Conservation (phyloP, 2,888 invertebrate genomes). For the Idaea straminata region DNA sequence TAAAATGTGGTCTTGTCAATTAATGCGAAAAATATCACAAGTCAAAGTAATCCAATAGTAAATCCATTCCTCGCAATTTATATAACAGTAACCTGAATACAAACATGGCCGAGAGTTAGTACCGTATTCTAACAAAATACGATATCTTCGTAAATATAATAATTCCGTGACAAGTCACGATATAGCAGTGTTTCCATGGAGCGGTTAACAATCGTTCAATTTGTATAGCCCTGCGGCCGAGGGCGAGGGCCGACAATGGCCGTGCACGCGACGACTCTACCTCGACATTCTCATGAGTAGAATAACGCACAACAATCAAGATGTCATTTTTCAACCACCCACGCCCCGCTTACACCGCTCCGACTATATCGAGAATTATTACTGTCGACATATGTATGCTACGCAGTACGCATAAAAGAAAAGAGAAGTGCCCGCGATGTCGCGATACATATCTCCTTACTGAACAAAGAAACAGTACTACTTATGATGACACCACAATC, state of each 20-base stretch:
- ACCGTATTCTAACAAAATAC: conserved; percentile 50
- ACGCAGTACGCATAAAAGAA: conserved; percentile 59
- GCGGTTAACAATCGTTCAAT: conserved; percentile 78
- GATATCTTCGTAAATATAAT: conserved; percentile 61
- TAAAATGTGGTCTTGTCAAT: too few species aligned
- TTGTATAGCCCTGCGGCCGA: conserved; percentile 65
- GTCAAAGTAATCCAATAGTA: background rate
- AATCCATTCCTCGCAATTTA: conserved; percentile 10
- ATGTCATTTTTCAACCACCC: conserved; percentile 81
- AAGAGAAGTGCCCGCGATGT: conserved; percentile 60
- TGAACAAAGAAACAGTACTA: conserved; percentile 64
- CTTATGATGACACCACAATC: conserved; percentile 29
- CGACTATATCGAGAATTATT: conserved; percentile 70
- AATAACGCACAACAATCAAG: conserved; percentile 80
- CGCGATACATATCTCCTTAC: conserved; percentile 70
- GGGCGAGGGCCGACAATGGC: conserved; percentile 61
- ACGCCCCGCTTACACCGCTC: conserved; percentile 62
- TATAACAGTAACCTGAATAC: conserved; percentile 16
- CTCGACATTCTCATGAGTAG: conserved; percentile 75
- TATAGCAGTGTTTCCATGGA: conserved; percentile 60
- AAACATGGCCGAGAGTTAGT: conserved; percentile 27
- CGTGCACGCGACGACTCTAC: conserved; percentile 65
- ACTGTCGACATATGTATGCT: conserved; percentile 56
- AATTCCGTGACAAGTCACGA: conserved; percentile 71
- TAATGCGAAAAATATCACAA: too few species aligned